These are phyloP conservation scores for Epizoanthus stellaris DNA, from an alignment of 92 coral and sea anemone genomes.

Conservation along the genomic window DNA sequence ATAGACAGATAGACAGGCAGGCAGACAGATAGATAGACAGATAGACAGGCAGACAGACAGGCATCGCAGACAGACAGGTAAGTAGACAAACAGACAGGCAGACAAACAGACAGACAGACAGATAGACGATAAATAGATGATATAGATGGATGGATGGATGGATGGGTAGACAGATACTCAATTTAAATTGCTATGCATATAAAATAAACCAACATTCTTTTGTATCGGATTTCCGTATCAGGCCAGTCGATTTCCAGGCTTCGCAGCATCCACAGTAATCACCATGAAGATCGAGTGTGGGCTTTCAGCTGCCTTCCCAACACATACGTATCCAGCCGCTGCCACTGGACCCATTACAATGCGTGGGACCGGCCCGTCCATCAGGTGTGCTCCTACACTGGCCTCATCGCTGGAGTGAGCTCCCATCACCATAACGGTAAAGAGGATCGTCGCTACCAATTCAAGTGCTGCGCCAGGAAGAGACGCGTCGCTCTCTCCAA, in stretches of 20 bases:
- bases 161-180: no score
- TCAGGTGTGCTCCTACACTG: neutral
- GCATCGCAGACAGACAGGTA: no score
- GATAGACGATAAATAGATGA: no score
- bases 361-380: neutral
- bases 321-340: neutral
- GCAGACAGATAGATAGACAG: no score
- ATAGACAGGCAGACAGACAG: no score
- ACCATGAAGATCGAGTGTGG: conserved; percentile 43
- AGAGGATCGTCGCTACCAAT: conserved; percentile 12
- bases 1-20: no score
- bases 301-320: conserved; percentile 5
- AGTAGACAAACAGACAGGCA: no score
- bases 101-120: no score
- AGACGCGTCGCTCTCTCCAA: neutral
- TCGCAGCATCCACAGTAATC: conserved; percentile 36
- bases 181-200: neutral
- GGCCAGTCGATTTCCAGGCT: conserved; percentile 20
- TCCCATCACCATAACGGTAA: neutral
- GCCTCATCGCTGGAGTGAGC: neutral
- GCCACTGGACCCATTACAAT: conserved; percentile 32
- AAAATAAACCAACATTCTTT: neutral
- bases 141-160: neutral
- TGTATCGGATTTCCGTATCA: neutral
- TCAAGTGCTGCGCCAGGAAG: conserved; percentile 18